Base-by-base conservation (phyloP, 2,888 invertebrate genomes). In the Lymantria dispar region DNA sequence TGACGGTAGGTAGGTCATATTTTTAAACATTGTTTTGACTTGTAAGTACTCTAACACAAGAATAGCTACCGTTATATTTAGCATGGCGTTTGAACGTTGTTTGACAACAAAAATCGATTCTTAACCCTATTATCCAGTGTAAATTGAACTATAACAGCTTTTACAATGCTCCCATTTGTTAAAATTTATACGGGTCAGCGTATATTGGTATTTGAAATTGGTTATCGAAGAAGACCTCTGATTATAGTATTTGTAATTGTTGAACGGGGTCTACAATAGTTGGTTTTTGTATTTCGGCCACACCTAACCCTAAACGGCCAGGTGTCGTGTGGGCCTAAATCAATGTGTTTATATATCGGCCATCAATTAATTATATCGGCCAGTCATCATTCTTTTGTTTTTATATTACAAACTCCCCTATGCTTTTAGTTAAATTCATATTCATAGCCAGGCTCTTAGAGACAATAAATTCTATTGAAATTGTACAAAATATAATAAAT, bases 301-400 rank as follows among this genome's bases (percentile, higher is more conserved):
- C 76, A 68, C 76, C 76, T 65, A 62, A 53, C 63, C 73, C 72
- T 60, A 59, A 48, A 51, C 52, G 33, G 58, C 74, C 76, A 74
- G 76, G 74, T 76, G 72, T 55, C 60, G 54, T 61, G 61, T 62
- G 59, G 58, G 60, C 61, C 65, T 62, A 64, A 78, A 76, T 75
- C 74, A 72, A 74, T 72, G 66, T 70, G 61, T 38, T 38, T n/a
- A 12, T 38, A 8, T 66, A 70, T 69, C 58, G 59, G 48, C 60
- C 57, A 62, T 68, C 72, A 62, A 74, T 78, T 73, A 65, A 72
- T 70, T 68, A 60, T 64, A 65, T 68, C 60, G 60, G 47, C 52
- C 59, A 61, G 61, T 68, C 63, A 62, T 56, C 55, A 11, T 42
- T 53, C 44, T 62, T 60, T 65, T 65, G 57, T 69, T 64, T 62